Evolutionary conservation across 2,888 invertebrate species (phyloP).

Genomic region (Erebia aethiops): DNA sequence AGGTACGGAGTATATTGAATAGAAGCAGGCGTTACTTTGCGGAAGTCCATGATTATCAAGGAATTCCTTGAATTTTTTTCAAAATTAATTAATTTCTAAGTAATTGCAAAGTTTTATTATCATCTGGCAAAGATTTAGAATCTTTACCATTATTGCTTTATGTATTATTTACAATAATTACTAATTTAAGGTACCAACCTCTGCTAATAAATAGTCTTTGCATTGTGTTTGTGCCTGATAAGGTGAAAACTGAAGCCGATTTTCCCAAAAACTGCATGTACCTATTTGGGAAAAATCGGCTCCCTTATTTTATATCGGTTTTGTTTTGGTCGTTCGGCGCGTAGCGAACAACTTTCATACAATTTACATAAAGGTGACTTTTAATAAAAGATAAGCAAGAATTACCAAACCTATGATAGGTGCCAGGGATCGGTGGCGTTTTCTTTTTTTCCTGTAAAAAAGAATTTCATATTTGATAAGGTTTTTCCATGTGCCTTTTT

Average conservation of each 20-base stretch:
- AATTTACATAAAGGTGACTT: slow-evolving; percentile 29
- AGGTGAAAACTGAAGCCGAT: neutral
- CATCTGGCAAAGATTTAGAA: too few relatives aligned
- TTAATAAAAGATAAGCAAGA: slow-evolving; percentile 24
- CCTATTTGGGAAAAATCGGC: neutral
- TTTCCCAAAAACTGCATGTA: neutral
- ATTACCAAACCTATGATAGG: slow-evolving; percentile 20
- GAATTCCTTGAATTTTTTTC: too few relatives aligned
- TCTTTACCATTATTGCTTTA: too few relatives aligned
- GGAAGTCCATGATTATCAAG: too few relatives aligned
- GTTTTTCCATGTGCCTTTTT: slow-evolving; percentile 2
- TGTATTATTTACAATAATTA: too few relatives aligned
- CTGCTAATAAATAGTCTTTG: neutral
- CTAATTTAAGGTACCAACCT: too few relatives aligned
- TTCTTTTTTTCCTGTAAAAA: neutral
- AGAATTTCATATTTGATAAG: slow-evolving; percentile 14
- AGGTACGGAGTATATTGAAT: too few relatives aligned
- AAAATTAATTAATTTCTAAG: too few relatives aligned
- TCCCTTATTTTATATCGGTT: neutral
- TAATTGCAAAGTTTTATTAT: too few relatives aligned
- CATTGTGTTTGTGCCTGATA: neutral
- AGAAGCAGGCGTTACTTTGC: too few relatives aligned
- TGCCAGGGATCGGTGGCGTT: neutral
- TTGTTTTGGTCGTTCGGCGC: neutral
- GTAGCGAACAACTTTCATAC: neutral